These are phyloP conservation scores for Troglohyphantes excavatus DNA, from an alignment of 2,888 invertebrate species.

Conservation along the genomic window DNA sequence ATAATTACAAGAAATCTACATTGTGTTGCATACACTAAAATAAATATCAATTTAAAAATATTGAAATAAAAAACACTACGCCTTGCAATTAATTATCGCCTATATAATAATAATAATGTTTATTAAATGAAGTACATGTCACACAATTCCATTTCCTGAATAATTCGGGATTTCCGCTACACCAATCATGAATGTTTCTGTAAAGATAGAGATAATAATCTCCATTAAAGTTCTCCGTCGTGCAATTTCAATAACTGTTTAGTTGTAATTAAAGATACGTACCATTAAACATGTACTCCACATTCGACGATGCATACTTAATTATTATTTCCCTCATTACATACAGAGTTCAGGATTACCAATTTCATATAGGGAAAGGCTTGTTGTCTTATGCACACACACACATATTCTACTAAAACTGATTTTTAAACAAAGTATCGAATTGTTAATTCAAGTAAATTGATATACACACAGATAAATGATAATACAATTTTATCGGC, in stretches of 20 bases:
- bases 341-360: not conserved
- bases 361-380: not conserved
- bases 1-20: no score
- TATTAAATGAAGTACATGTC: no score
- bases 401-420: no score
- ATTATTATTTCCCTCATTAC: not conserved
- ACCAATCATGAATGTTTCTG: not conserved
- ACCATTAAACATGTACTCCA: not conserved
- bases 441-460: no score
- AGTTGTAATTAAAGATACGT: not conserved
- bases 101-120: no score
- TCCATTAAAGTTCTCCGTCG: not conserved
- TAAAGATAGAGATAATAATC: not conserved
- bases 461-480: no score
- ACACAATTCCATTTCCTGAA: not conserved
- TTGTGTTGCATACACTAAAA: no score
- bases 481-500: no score
- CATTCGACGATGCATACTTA: not conserved
- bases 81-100: no score
- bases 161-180: not conserved
- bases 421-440: no score
- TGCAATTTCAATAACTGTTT: not conserved
- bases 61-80: no score
- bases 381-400: not conserved
- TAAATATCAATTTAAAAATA: no score